Base-by-base conservation (phyloP, 2,888 invertebrate genomes). In the Furcula furcula region DNA sequence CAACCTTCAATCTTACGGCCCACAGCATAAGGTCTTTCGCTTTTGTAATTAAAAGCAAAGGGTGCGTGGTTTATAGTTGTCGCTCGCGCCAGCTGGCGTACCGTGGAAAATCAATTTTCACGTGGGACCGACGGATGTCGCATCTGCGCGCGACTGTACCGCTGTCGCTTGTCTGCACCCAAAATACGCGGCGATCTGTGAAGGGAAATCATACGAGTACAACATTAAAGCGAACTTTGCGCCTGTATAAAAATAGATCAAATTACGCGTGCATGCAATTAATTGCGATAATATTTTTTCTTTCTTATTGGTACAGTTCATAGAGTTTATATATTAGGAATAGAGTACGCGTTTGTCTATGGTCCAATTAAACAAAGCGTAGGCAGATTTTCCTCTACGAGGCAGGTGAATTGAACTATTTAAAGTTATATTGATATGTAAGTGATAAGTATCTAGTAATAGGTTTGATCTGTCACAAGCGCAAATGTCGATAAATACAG, bases 81-180 rank as follows among this genome's bases (percentile, higher is more conserved):
- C 82, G 81, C 78, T 67, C 70, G 76, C 79, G 84, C 81, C 88
- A 88, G 87, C 87, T 88, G 88, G 82, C 75, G 66, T 76, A 82
- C 73, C 87, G 85, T 88, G 87, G 86, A 87, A 87, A 88, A 88
- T 87, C 81, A 77, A 88, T 88, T 87, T 88, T 70, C 87, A 87
- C 87, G 85, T 87, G 82, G 77, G 79, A 73, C 76, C 78, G 82
- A 76, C 85, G 85, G 82, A 82, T 84, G 86, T 84, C 77, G 76
- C 87, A 88, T 87, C 87, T 88, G 87, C 82, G 73, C 56, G 67
- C 68, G 71, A 70, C 73, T 76, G 71, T 75, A 75, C 69, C 55
- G 62, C 57, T 65, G 70, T 61, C 68, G 70, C 73, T 73, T 66
- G 70, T 67, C 64, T 75, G 76, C 77, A 70, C 70, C 75, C 72